phyloP scores from a whole-genome alignment of 2,888 invertebrate genomes.

The Gandaritis pyraliata region DNA sequence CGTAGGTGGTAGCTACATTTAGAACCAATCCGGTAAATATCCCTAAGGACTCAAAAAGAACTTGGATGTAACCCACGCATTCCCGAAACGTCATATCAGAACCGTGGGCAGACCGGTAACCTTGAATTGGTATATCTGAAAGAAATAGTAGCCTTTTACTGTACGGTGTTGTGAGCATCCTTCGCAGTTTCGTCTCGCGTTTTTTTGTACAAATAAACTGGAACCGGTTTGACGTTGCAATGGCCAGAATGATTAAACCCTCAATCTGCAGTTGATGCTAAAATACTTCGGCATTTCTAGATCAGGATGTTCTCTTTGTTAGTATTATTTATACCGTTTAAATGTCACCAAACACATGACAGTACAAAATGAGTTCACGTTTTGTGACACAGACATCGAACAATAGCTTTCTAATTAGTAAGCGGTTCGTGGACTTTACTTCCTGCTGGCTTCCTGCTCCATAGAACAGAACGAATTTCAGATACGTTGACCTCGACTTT shows the following conservation, averaged over 20 bases:
- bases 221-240: constrained; percentile 66
- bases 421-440: constrained; percentile 58
- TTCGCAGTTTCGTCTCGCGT: constrained; percentile 52
- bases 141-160: constrained; percentile 52
- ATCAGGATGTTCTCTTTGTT: constrained; percentile 25
- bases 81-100: constrained; percentile 45
- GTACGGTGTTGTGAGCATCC: constrained; percentile 53
- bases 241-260: constrained; percentile 75
- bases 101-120: constrained; percentile 38
- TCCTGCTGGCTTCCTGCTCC: constrained; percentile 70
- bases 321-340: constrained; percentile 41
- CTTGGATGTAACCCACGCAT: constrained; percentile 45
- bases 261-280: constrained; percentile 65
- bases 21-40: constrained; percentile 44
- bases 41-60: constrained; percentile 49
- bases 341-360: constrained; percentile 43
- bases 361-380: constrained; percentile 45
- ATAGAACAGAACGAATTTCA: constrained; percentile 53
- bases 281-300: constrained; percentile 52
- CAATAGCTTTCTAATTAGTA: constrained; percentile 60
- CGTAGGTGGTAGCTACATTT: constrained; percentile 56
- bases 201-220: constrained; percentile 58
- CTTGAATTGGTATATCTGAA: constrained; percentile 41
- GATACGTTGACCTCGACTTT: constrained; percentile 60
- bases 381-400: constrained; percentile 48